Evolutionary conservation across 2,888 invertebrate species (phyloP), one percentile per base, ranked within the genome.

Genomic region (Vannuccia rotundouncinata): DNA sequence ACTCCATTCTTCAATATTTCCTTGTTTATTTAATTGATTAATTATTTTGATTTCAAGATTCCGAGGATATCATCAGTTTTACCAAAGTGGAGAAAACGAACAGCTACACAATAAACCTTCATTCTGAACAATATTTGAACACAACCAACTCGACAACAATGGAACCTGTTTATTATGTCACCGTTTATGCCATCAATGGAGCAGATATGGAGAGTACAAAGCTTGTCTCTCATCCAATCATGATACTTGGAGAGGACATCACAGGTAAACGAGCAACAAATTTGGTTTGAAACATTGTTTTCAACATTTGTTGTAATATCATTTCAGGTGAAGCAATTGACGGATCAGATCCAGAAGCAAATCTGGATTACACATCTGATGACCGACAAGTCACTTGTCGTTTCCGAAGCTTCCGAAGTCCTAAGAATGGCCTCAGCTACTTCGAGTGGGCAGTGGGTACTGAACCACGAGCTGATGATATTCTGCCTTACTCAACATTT

Each of bases 371-470:
- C 75, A 83, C 82, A 60, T 29, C 76, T 30, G 83, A 84, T 80
- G 74, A 79, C 28, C 81, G 82, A 22, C 82, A 82, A 0, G 83
- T 85, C 28, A 83, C 84, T 0, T 81, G 83, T 0, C 82, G 83
- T 80, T 85, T 84, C 81, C 77, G 75, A 60, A 83, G 83, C 5
- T 85, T 84, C 77, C 80, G 82, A 31, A 84, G 84, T 76, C 81
- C 82, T 45, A 79, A 82, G 13, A 82, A 84, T 78, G 84, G 85
- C 10, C 81, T 85, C 17, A 81, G 81, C 59, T 76, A 77, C 30
- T 84, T 83, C 81, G 83, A 83, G 76, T 84, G 84, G 84, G 84
- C 84, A 2, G 82, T 84, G 1, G 85, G 85, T 0, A 83, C 84
- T 0, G 77, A 79, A 30, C 83, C 84, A 29, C 82, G 82, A 22